phyloP scores from a whole-genome alignment of 35 echinoderm and acorn worm genomes.

The Lytechinus pictus region DNA sequence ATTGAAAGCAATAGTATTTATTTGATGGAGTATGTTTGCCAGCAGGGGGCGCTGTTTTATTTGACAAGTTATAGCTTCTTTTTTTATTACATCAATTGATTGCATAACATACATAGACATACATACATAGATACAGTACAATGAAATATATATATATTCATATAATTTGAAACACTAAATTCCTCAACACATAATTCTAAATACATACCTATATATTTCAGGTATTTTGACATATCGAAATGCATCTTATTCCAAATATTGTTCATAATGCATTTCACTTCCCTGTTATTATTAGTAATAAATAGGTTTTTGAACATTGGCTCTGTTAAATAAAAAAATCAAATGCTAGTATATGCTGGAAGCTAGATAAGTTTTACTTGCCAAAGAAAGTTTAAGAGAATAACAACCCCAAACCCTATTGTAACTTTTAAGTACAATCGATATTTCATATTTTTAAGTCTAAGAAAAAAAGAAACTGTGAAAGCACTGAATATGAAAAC shows the following conservation, averaged over 20 bases:
- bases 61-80: constrained; percentile 19
- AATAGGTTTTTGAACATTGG: background rate
- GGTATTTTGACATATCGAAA: background rate
- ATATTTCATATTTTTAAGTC: background rate
- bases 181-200: background rate
- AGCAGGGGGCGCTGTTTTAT: constrained; percentile 8
- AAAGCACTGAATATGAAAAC: background rate
- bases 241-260: background rate
- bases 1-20: constrained; percentile 14
- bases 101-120: constrained; percentile 13
- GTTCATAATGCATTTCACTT: background rate
- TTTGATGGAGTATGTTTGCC: constrained; percentile 17
- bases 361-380: background rate
- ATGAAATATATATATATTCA: background rate
- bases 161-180: background rate
- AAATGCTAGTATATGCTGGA: too few relatives aligned
- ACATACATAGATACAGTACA: background rate
- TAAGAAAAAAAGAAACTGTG: background rate
- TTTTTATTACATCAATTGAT: background rate
- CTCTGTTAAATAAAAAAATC: background rate
- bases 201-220: constrained; percentile 6
- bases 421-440: background rate
- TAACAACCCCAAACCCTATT: background rate
- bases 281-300: background rate
- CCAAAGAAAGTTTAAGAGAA: background rate